Evolutionary conservation across 2,888 invertebrate species (phyloP).

Genomic region (Hydropsyche betteni): DNA sequence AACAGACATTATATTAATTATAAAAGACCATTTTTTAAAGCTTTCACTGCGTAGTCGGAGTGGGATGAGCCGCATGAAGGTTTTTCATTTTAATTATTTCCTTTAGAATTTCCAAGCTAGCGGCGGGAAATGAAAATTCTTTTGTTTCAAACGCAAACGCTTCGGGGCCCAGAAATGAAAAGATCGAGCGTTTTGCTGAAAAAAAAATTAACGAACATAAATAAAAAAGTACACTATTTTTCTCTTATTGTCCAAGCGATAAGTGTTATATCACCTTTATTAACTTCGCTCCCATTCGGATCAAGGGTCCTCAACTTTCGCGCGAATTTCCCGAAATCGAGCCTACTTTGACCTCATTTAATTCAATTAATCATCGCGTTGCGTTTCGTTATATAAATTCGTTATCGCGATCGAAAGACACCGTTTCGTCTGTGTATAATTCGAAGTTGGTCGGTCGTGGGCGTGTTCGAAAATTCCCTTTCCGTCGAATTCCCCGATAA

Average conservation of each 20-base stretch:
- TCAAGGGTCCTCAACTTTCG: too few relatives aligned
- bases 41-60: too few relatives aligned
- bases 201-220: not conserved
- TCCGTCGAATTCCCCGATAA: not conserved
- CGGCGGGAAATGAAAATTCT: conserved; percentile 13
- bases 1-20: too few relatives aligned
- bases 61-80: conserved; percentile 5
- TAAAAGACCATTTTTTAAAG: too few relatives aligned
- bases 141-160: conserved; percentile 15
- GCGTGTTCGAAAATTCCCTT: not conserved
- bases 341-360: too few relatives aligned
- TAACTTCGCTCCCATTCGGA: too few relatives aligned
- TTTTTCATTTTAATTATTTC: conserved; percentile 19
- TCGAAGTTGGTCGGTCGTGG: not conserved
- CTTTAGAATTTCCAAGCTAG: conserved; percentile 4
- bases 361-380: not conserved
- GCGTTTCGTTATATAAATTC: not conserved
- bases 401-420: not conserved
- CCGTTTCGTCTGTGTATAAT: not conserved
- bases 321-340: too few relatives aligned
- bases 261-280: too few relatives aligned
- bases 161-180: not conserved
- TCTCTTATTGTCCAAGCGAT: too few relatives aligned
- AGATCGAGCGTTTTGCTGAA: not conserved
- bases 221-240: not conserved